Percentiles rank a stretch among this genome's conserved stretches.
phyloP scores from a whole-genome alignment of 1,140 invertebrate genomes.

The Procambarus clarkii region DNA sequence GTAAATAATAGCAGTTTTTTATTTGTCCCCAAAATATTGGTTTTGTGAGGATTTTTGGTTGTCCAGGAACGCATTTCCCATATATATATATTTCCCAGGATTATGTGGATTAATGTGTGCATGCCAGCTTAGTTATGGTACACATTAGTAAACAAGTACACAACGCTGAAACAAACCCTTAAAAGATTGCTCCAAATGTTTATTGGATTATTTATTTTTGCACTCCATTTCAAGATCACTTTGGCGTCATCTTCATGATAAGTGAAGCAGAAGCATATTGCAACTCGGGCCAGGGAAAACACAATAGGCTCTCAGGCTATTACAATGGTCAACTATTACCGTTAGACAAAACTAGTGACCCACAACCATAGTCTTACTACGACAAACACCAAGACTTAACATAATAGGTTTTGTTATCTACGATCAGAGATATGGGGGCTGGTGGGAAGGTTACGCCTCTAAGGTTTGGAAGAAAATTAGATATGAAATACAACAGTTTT shows the following conservation, averaged over 20 bases:
- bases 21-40: too few species aligned
- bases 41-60: too few species aligned
- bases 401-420: background rate
- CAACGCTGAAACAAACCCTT: background rate
- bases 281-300: slow-evolving; percentile 14
- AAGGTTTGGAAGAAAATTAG: background rate
- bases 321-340: background rate
- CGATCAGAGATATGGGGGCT: slow-evolving; percentile 49
- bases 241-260: background rate
- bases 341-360: slow-evolving; percentile 21
- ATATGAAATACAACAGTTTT: background rate
- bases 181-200: background rate
- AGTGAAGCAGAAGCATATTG: background rate
- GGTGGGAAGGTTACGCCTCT: slow-evolving; percentile 15
- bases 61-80: too few species aligned
- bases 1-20: too few species aligned
- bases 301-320: slow-evolving; percentile 13
- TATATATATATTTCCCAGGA: too few species aligned
- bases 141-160: background rate
- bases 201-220: background rate
- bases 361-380: slow-evolving; percentile 27
- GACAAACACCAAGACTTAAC: background rate
- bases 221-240: background rate
- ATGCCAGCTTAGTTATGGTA: too few species aligned
- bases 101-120: too few species aligned